phyloP scores from a whole-genome alignment of 2,797 vertebrate species.

The Halcyon smyrnensis region DNA sequence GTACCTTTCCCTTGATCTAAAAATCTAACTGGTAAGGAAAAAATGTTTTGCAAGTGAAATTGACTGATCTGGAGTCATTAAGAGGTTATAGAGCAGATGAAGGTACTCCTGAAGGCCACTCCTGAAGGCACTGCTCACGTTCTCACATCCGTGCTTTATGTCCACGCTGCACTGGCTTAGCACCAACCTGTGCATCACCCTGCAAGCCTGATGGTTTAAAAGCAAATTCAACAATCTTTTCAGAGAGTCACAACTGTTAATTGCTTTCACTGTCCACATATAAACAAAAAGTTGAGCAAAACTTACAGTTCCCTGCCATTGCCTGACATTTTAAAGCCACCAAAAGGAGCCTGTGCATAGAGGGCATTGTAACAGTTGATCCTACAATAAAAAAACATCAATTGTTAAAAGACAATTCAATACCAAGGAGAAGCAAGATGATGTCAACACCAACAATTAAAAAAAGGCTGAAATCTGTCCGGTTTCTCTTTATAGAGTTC shows the following conservation, averaged over 20 bases:
- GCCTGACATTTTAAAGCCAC: conserved; percentile 96
- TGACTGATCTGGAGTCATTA: background rate
- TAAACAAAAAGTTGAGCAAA: background rate
- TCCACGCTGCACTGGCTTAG: background rate
- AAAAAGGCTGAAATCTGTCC: background rate
- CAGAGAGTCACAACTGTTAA: background rate
- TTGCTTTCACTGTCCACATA: background rate
- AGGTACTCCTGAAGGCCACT: background rate
- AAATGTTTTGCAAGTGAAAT: background rate
- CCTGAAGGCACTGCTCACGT: background rate
- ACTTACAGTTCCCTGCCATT: conserved; percentile 96
- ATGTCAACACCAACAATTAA: background rate
- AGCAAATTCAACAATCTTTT: background rate
- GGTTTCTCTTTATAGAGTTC: background rate
- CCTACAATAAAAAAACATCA: conserved; percentile 76
- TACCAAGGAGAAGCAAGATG: background rate
- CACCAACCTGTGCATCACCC: background rate
- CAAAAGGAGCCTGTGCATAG: conserved; percentile 91
- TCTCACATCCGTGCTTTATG: background rate
- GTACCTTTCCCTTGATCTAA: background rate
- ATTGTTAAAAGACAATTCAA: background rate
- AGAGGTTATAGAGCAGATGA: background rate
- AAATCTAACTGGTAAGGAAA: background rate
- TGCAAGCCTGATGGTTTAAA: background rate
- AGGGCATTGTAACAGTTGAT: conserved; percentile 97